Percentiles rank a stretch among this genome's conserved stretches.
These are phyloP conservation scores for Drosophila nr. perissopoda DNA, from an alignment of 2,888 invertebrate genomes.

Conservation along the genomic window DNA sequence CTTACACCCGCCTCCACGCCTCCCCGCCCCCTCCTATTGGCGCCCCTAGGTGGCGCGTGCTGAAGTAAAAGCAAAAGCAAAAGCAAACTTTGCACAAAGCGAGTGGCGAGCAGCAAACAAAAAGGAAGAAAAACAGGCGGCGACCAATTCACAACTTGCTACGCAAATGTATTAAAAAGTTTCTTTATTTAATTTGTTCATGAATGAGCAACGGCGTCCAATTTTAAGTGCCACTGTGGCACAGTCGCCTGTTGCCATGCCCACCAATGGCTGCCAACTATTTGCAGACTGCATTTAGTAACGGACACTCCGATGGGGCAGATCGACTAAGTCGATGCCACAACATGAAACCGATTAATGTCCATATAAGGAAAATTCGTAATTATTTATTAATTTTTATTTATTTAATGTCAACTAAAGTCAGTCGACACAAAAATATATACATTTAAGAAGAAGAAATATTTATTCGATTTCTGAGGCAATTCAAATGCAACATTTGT, in stretches of 20 bases:
- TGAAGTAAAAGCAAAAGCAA: slow-evolving; percentile 47
- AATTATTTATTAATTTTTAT: neutral
- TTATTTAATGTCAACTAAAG: too few relatives aligned
- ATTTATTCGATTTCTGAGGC: too few relatives aligned
- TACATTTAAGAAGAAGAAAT: too few relatives aligned
- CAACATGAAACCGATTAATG: neutral
- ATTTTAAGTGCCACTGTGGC: slow-evolving; percentile 49
- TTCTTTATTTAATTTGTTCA: slow-evolving; percentile 75
- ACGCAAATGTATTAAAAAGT: slow-evolving; percentile 75
- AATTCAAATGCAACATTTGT: too few relatives aligned
- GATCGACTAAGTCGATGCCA: neutral
- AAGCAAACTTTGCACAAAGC: slow-evolving; percentile 64
- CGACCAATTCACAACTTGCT: slow-evolving; percentile 16
- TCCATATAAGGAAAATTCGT: neutral
- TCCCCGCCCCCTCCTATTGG: neutral
- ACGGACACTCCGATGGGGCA: neutral
- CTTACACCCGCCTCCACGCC: neutral
- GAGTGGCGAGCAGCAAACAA: slow-evolving; percentile 37
- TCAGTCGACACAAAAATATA: too few relatives aligned
- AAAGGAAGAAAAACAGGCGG: slow-evolving; percentile 10
- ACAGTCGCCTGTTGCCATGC: slow-evolving; percentile 30
- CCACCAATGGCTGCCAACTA: slow-evolving; percentile 70
- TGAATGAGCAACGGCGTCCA: slow-evolving; percentile 49
- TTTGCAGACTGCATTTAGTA: slow-evolving; percentile 54
- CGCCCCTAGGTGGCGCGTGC: slow-evolving; percentile 37